Conservation (phyloP, 2,797 vertebrate genomes). For the Chelon auratus region DNA sequence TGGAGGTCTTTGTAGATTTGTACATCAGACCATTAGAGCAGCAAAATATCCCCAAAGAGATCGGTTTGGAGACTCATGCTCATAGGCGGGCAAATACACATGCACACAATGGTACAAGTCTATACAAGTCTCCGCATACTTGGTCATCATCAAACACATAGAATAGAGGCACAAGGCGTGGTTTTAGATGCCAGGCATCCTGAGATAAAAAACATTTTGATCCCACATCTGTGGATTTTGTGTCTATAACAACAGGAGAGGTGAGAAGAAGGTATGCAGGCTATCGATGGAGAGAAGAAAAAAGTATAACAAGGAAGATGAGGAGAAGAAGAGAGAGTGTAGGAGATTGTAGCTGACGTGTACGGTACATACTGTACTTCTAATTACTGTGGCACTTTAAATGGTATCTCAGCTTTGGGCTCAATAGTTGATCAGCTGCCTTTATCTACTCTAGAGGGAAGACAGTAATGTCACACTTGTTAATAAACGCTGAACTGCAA, state of each 20-base stretch:
- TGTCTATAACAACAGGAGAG: constrained; percentile 1
- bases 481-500: constrained; percentile 54
- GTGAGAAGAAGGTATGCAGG: background rate
- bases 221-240: constrained; percentile 21
- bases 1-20: constrained; percentile 67
- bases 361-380: constrained; percentile 10
- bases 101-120: background rate
- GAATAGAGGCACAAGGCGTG: constrained; percentile 15
- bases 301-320: background rate
- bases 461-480: constrained; percentile 51
- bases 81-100: constrained; percentile 15
- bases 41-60: constrained; percentile 59
- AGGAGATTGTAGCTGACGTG: background rate
- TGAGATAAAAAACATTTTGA: constrained; percentile 15
- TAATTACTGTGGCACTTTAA: constrained; percentile 53
- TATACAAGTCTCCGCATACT: constrained; percentile 12
- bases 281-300: background rate
- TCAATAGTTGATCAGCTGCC: constrained; percentile 61
- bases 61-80: background rate
- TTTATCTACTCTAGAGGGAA: constrained; percentile 47
- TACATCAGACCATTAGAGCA: constrained; percentile 67
- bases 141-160: constrained; percentile 31
- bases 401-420: constrained; percentile 50
- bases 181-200: background rate
- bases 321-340: background rate